Evolutionary conservation across 1,140 invertebrate species (phyloP), one percentile per base, ranked within the genome.

Genomic region (Melanaphis sacchari): DNA sequence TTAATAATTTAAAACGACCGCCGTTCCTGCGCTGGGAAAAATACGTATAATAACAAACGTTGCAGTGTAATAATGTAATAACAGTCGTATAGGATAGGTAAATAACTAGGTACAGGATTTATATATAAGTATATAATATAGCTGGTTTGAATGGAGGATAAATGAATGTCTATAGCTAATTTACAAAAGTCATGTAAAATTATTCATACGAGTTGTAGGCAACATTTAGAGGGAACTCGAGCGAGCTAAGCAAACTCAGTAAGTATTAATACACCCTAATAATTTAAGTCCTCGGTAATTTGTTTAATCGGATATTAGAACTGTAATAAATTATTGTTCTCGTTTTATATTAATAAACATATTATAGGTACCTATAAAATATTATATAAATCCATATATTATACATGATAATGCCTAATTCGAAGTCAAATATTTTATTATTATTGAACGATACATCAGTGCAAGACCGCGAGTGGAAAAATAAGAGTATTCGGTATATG

Each of bases 1-100:
- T 76, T 76, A 76, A 76, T 76, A 76, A 76, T 76, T 76, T 76
- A 76, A 76, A 76, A 76, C 59, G n/a, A 76, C 31, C 59, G 31
- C 46, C 46, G 15, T 31, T 76, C 59, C n/a, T n/a, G 59, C 59
- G 59, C 59, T 18, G 11, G 59, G 59, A 76, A 76, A 76, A n/a
- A 76, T 76, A 76, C 59, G 59, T 76, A n/a, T n/a, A n/a, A 76
- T 76, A 76, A 76, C 59, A n/a, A 76, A 76, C 59, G 31, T 11
- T 76, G 59, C 15, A 76, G 15, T 2, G 18, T 49, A 49, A 49
- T 76, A 76, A 76, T 76, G n/a, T n/a, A 76, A 76, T 31, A 76
- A 76, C 59, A n/a, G 31, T 76, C 59, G 59, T 76, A 9, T n/a
- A 76, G n/a, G 31, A 76, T 76, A n/a, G 59, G 59, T 15, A n/a